These are phyloP conservation scores for Gnatocerus cornutus DNA, from an alignment of 2,888 invertebrate species.

Conservation along the genomic window DNA sequence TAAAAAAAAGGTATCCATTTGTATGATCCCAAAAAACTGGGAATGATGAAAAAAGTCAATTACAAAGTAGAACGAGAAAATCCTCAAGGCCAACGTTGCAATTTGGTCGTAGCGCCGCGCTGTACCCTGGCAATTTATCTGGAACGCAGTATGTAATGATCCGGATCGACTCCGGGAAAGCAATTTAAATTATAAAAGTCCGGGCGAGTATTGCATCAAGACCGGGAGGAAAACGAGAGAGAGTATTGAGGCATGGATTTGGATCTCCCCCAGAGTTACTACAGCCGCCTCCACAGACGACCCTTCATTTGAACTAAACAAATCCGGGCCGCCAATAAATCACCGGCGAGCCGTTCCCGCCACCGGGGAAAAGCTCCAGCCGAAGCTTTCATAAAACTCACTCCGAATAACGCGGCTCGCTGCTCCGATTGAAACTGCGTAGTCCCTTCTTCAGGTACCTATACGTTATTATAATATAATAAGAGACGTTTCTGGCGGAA, in stretches of 20 bases:
- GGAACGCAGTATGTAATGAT: slow-evolving; percentile 47
- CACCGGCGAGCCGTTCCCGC: slow-evolving; percentile 52
- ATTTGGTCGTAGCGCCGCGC: slow-evolving; percentile 35
- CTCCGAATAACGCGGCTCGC: slow-evolving; percentile 30
- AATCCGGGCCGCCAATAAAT: slow-evolving; percentile 55
- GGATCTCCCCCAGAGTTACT: slow-evolving; percentile 48
- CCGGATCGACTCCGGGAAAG: slow-evolving; percentile 49
- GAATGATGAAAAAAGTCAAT: neutral
- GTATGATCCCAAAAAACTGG: too few species aligned
- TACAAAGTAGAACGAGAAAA: slow-evolving; percentile 3
- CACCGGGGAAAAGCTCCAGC: slow-evolving; percentile 58
- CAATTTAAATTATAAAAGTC: slow-evolving; percentile 52
- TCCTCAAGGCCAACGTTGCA: slow-evolving; percentile 27
- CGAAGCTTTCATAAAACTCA: slow-evolving; percentile 50
- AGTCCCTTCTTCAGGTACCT: slow-evolving; percentile 24
- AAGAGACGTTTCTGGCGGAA: slow-evolving; percentile 30
- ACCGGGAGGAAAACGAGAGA: slow-evolving; percentile 42
- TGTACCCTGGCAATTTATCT: slow-evolving; percentile 40
- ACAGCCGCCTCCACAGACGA: slow-evolving; percentile 46
- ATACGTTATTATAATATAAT: slow-evolving; percentile 24
- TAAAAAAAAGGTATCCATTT: too few species aligned
- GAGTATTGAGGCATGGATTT: slow-evolving; percentile 51
- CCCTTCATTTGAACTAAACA: slow-evolving; percentile 58
- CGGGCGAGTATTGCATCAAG: slow-evolving; percentile 45
- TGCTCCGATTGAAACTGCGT: slow-evolving; percentile 37